These are phyloP conservation scores for Octopus bimaculoides DNA, from an alignment of 1,140 invertebrate species.

Conservation along the genomic window DNA sequence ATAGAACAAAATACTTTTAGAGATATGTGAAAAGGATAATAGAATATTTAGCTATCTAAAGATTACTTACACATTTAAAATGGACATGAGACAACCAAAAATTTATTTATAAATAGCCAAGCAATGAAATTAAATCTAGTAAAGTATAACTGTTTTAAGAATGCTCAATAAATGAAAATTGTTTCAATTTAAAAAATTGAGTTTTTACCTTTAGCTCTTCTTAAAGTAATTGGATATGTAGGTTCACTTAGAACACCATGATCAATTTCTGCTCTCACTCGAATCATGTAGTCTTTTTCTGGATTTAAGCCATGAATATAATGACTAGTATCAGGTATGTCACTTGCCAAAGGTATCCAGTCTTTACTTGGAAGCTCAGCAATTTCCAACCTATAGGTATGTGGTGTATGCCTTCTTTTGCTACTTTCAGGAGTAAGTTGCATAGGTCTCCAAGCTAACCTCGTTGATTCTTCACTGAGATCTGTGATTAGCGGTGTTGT, in stretches of 20 bases:
- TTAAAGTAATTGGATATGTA: conserved; percentile 44
- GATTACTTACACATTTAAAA: too few species aligned
- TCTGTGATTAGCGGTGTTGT: conserved; percentile 43
- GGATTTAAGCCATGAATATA: conserved; percentile 41
- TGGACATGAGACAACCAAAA: too few species aligned
- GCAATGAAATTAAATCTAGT: too few species aligned
- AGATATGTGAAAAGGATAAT: too few species aligned
- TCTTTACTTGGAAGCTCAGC: conserved; percentile 44
- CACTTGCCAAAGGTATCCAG: conserved; percentile 44
- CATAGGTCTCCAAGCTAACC: conserved; percentile 48
- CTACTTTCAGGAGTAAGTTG: conserved; percentile 16
- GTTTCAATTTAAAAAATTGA: too few species aligned
- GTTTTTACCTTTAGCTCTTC: conserved; percentile 40
- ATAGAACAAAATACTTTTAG: too few species aligned
- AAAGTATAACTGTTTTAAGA: too few species aligned
- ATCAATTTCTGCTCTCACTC: conserved; percentile 49
- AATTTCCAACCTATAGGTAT: conserved; percentile 47
- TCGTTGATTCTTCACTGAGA: conserved; percentile 43
- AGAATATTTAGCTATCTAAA: too few species aligned
- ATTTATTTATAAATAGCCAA: too few species aligned
- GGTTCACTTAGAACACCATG: conserved; percentile 47
- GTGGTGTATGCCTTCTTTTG: conserved; percentile 28
- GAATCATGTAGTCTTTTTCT: conserved; percentile 45
- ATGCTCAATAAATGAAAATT: too few species aligned
- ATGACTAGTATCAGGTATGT: conserved; percentile 37